Conservation (phyloP, 2,888 invertebrate species). For the Scrobipalpa atriplicella region DNA sequence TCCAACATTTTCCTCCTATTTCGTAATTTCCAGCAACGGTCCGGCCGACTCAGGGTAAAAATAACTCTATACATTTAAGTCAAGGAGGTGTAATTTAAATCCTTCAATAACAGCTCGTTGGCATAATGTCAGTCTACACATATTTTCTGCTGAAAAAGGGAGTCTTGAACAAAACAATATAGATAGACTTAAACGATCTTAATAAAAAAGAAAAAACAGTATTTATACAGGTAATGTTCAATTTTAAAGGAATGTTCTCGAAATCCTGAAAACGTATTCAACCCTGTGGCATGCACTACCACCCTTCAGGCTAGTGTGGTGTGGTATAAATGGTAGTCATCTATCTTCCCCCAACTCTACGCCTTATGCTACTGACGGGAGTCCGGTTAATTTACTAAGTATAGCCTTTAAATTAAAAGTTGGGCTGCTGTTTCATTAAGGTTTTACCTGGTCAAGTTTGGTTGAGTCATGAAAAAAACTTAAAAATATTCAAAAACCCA, state of each 20-base stretch:
- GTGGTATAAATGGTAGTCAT: conserved; percentile 21
- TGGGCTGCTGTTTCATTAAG: too few relatives aligned
- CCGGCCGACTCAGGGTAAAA: background rate
- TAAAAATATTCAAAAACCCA: too few relatives aligned
- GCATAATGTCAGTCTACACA: background rate
- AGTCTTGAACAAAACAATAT: background rate
- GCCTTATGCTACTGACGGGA: background rate
- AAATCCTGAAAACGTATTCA: background rate
- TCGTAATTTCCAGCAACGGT: conserved; percentile 18
- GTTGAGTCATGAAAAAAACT: too few relatives aligned
- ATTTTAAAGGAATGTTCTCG: too few relatives aligned
- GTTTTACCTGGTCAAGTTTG: too few relatives aligned
- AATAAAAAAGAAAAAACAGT: too few relatives aligned
- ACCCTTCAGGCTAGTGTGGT: conserved; percentile 7
- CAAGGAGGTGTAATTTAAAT: background rate
- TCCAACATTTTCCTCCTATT: conserved; percentile 21
- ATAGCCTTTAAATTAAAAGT: too few relatives aligned
- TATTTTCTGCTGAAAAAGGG: conserved; percentile 5
- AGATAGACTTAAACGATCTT: too few relatives aligned
- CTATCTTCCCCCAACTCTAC: conserved; percentile 10
- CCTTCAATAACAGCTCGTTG: background rate
- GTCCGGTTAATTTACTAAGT: too few relatives aligned
- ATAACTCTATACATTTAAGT: conserved; percentile 10
- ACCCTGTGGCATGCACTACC: background rate
- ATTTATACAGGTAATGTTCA: too few relatives aligned